phyloP scores from a whole-genome alignment of 2,113 vertebrate genomes.

The Eudyptes chrysolophus region DNA sequence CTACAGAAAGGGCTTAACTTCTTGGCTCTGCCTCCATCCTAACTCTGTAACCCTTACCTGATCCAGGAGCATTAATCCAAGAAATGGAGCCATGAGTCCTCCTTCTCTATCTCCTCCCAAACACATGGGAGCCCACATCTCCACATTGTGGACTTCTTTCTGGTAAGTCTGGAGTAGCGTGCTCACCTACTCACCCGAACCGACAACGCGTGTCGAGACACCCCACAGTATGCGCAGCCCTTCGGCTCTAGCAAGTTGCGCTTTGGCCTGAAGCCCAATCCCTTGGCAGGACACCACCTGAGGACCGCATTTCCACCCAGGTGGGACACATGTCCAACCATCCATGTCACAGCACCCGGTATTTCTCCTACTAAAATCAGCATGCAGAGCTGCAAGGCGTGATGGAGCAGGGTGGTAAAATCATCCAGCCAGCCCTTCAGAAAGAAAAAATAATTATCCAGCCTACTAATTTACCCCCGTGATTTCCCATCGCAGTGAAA shows the following conservation, averaged over 20 bases:
- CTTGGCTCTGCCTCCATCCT: not conserved
- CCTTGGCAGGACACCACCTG: not conserved
- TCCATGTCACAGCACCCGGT: not conserved
- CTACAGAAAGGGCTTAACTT: not conserved
- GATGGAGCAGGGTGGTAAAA: not conserved
- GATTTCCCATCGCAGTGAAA: not conserved
- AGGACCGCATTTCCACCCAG: not conserved
- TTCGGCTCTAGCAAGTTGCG: not conserved
- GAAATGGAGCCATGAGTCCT: not conserved
- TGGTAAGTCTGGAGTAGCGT: not conserved
- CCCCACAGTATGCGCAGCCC: rapidly evolving
- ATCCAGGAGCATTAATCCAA: not conserved
- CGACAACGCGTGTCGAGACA: rapidly evolving
- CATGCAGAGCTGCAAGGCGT: not conserved
- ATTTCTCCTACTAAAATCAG: not conserved
- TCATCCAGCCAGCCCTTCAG: not conserved
- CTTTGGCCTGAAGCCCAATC: not conserved
- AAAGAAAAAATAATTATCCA: not conserved
- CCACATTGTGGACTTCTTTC: not conserved
- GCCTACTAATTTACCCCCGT: not conserved
- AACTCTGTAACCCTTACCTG: not conserved
- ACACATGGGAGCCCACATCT: not conserved
- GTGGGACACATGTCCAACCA: rapidly evolving
- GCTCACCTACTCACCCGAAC: not conserved
- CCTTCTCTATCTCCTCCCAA: not conserved